Conservation (phyloP, 2,888 invertebrate genomes). For the Torymus texanus region DNA sequence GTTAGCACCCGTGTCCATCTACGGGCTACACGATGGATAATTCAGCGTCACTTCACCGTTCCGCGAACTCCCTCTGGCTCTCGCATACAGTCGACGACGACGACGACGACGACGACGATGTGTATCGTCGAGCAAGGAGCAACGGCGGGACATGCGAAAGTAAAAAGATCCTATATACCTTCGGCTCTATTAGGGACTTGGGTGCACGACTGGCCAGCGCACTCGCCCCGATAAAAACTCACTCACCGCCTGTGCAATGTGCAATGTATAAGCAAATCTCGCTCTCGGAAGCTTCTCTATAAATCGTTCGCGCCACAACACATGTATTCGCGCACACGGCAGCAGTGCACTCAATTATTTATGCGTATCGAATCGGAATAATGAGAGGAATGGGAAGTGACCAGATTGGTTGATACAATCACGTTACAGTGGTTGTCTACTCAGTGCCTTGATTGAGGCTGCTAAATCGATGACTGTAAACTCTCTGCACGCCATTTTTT, state of each 20-base stretch:
- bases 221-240: background rate
- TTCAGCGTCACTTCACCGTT: constrained; percentile 67
- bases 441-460: too few species aligned
- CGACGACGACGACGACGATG: constrained; percentile 52
- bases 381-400: too few species aligned
- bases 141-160: constrained; percentile 18
- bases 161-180: constrained; percentile 40
- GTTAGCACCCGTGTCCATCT: constrained; percentile 66
- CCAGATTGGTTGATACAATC: too few species aligned
- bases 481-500: too few species aligned
- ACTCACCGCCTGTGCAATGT: background rate
- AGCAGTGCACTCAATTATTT: too few species aligned
- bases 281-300: too few species aligned
- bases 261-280: too few species aligned
- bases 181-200: constrained; percentile 33
- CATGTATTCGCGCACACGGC: too few species aligned
- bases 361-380: too few species aligned
- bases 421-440: too few species aligned
- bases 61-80: constrained; percentile 48
- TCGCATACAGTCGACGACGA: constrained; percentile 30
- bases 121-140: constrained; percentile 48
- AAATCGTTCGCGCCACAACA: too few species aligned
- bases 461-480: too few species aligned
- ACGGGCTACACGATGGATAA: constrained; percentile 66
- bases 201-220: constrained; percentile 12